Evolutionary conservation across 2,797 vertebrate species (phyloP), one percentile per base, ranked within the genome.

Genomic region (Esox masquinongy): DNA sequence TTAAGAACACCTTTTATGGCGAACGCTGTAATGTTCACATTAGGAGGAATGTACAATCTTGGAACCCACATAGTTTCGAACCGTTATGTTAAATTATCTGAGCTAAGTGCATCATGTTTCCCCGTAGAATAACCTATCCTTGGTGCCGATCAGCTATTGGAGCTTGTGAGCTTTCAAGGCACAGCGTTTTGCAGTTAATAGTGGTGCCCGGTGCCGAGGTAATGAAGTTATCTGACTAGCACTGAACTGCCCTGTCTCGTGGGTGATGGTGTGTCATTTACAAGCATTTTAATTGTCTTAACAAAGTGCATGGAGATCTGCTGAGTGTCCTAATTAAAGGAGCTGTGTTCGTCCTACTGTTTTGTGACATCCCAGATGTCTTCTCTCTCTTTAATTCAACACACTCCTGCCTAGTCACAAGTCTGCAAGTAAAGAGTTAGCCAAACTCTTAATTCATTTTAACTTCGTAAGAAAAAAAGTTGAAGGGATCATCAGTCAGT

Each of bases 261-360:
- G 64, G 47, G 49, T n/a, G 0, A 26, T 1, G 29, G 73, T 16
- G 51, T 72, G 75, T 74, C 81, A 79, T 77, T 83, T 78, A 26
- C 63, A 74, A 56, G 43, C 74, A 67, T 68, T 74, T 72, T 69
- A 81, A 83, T 80, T 36, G 50, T 73, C 72, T 82, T 78, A 82
- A 78, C 83, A 70, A 80, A 72, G 29, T 16, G 66, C 67, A 36
- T 74, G 75, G 56, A 73, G 59, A 12, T n/a, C 22, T 29, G 43
- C 49, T 19, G 69, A 79, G 64, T 19, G 17, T 31, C 26, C 31
- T 66, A 67, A 67, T 67, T 67, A 67, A 67, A 67, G 31, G 31
- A 7, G 26, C 63, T 31, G 29, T 11, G 63, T 66, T 31, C 31
- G 63, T 4, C 5, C 29, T 17, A 29, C 15, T 16, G 31, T 16